Evolutionary conservation across 23 tunicate genomes (phyloP).

Genomic region (Phallusia fumigata): DNA sequence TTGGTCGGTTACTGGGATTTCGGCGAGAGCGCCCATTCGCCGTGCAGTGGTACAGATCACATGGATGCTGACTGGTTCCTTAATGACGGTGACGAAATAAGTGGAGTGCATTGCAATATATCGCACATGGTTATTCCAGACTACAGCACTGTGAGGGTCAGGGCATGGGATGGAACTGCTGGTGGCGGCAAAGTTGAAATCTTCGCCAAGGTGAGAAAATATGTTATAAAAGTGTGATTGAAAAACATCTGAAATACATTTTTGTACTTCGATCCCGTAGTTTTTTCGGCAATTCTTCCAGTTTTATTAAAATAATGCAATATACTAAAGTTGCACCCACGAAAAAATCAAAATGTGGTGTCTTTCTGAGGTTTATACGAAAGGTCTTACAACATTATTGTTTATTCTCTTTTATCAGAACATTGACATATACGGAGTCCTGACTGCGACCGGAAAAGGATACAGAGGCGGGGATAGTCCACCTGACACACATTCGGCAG

Average conservation of each 20-base stretch:
- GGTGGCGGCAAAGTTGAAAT: slow-evolving; percentile 45
- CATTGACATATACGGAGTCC: slow-evolving; percentile 39
- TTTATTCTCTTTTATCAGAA: background rate
- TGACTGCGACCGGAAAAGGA: slow-evolving; percentile 49
- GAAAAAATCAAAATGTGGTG: no score
- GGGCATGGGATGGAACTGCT: slow-evolving; percentile 31
- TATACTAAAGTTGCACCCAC: no score
- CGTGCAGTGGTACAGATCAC: slow-evolving; percentile 42
- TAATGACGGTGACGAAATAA: slow-evolving; percentile 30
- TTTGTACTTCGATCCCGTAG: no score
- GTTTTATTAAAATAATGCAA: no score
- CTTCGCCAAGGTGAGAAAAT: slow-evolving; percentile 34
- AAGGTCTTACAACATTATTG: no score
- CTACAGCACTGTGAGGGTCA: slow-evolving; percentile 29
- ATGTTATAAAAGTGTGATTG: background rate
- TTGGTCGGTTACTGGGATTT: slow-evolving; percentile 57
- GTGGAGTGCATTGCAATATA: slow-evolving; percentile 53
- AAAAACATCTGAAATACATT: background rate
- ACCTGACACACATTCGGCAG: slow-evolving; percentile 4
- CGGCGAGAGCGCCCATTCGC: slow-evolving; percentile 44
- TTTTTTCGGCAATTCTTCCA: no score
- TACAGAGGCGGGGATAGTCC: slow-evolving; percentile 41
- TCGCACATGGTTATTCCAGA: slow-evolving; percentile 46
- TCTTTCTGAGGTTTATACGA: no score
- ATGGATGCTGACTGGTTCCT: slow-evolving; percentile 51